phyloP scores from a whole-genome alignment of 2,113 vertebrate genomes.

The Onychorhynchus coronatus region DNA sequence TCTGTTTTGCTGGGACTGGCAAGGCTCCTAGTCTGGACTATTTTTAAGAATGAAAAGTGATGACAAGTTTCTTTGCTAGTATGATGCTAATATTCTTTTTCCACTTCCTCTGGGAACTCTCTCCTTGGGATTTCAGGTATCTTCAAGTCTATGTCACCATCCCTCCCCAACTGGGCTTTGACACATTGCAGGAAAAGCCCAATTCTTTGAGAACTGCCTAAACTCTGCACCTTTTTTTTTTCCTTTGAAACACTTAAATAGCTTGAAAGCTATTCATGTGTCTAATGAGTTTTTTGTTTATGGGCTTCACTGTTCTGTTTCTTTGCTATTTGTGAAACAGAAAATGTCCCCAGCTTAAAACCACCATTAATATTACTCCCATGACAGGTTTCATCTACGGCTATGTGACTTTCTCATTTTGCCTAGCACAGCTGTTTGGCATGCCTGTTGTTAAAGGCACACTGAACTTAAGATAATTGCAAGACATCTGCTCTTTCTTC shows the following conservation, averaged over 20 bases:
- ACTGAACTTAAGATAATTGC: not conserved
- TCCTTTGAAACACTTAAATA: not conserved
- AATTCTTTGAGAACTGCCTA: not conserved
- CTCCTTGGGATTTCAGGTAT: not conserved
- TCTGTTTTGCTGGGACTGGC: not conserved
- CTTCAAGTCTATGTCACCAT: not conserved
- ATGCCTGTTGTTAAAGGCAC: not conserved
- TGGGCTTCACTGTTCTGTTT: not conserved
- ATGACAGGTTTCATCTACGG: not conserved
- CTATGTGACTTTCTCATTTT: not conserved
- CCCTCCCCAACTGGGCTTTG: not conserved
- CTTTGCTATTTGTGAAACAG: not conserved
- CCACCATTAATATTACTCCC: not conserved
- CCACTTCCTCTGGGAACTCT: not conserved
- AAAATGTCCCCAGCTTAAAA: not conserved
- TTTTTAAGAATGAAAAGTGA: not conserved
- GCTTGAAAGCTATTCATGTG: not conserved
- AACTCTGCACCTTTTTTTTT: not conserved
- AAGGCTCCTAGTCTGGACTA: not conserved
- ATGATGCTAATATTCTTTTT: accelerated
- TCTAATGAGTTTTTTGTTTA: not conserved
- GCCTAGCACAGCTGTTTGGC: not conserved
- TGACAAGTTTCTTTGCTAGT: not conserved
- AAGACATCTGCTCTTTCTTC: not conserved
- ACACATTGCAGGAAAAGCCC: not conserved